phyloP scores from a whole-genome alignment of 2,888 invertebrate species.

The Drosophila emarginata region DNA sequence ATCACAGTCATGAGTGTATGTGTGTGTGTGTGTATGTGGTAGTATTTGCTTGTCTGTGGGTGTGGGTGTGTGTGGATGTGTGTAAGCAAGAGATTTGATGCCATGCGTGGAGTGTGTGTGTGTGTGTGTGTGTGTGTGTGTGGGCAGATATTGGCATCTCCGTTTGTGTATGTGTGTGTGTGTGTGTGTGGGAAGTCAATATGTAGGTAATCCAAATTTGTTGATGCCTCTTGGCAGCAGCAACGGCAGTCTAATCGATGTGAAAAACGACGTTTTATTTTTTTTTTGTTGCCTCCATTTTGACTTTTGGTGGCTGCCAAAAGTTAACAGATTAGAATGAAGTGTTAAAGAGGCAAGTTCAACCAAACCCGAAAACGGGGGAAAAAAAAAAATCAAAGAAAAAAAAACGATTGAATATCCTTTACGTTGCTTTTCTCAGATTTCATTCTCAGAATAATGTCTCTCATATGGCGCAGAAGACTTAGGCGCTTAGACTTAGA shows the following conservation, averaged over 20 bases:
- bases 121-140: constrained; percentile 22
- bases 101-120: constrained; percentile 20
- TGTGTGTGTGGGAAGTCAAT: constrained; percentile 49
- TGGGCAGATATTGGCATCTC: constrained; percentile 26
- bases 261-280: constrained; percentile 6
- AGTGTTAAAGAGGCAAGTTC: constrained; percentile 49
- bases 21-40: constrained; percentile 2
- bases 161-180: constrained; percentile 14
- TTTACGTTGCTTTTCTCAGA: no score
- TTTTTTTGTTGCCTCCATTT: background rate
- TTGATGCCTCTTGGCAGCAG: constrained; percentile 42
- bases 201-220: constrained; percentile 62
- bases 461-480: no score
- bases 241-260: constrained; percentile 9
- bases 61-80: constrained; percentile 1
- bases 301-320: constrained; percentile 37
- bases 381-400: constrained; percentile 6
- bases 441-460: no score
- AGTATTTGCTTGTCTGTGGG: background rate
- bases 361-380: background rate
- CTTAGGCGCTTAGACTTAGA: no score
- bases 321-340: constrained; percentile 62
- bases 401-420: background rate
- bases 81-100: constrained; percentile 5
- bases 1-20: constrained; percentile 25